Evolutionary conservation across 2,888 invertebrate genomes (phyloP).

Genomic region (Idaea biselata): DNA sequence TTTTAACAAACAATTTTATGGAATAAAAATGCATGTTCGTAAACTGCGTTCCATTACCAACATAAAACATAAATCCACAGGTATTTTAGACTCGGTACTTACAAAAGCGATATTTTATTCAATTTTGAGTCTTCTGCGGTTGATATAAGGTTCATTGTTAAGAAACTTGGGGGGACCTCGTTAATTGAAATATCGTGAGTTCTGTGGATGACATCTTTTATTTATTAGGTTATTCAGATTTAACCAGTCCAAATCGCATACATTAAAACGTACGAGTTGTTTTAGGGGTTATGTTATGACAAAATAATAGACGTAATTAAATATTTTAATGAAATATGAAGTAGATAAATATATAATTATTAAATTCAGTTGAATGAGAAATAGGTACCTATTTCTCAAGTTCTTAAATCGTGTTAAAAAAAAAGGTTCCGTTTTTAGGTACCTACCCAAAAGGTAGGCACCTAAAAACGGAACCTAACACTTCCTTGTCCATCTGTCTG

Average conservation of each 20-base stretch:
- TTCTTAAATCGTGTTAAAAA: too few species aligned
- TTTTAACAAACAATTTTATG: not conserved
- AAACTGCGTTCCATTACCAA: not conserved
- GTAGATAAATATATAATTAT: not conserved
- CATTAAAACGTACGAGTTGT: not conserved
- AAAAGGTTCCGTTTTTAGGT: too few species aligned
- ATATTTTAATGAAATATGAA: not conserved
- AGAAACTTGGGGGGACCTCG: not conserved
- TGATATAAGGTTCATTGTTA: not conserved
- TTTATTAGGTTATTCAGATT: constrained; percentile 1
- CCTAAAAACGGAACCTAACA: too few species aligned
- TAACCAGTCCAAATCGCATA: constrained; percentile 1
- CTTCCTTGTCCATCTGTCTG: too few species aligned
- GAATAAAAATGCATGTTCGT: not conserved
- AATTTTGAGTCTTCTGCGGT: not conserved
- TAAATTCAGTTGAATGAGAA: not conserved
- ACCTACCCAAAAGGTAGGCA: too few species aligned
- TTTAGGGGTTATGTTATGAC: constrained; percentile 1
- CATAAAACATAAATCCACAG: constrained; percentile 1
- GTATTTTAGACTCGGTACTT: not conserved
- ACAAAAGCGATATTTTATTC: not conserved
- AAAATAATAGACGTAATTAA: not conserved
- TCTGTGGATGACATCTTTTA: constrained; percentile 1
- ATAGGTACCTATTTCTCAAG: not conserved
- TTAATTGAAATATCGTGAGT: constrained; percentile 1